Conservation (phyloP, 2,797 vertebrate genomes). For the Ciconia nigra region DNA sequence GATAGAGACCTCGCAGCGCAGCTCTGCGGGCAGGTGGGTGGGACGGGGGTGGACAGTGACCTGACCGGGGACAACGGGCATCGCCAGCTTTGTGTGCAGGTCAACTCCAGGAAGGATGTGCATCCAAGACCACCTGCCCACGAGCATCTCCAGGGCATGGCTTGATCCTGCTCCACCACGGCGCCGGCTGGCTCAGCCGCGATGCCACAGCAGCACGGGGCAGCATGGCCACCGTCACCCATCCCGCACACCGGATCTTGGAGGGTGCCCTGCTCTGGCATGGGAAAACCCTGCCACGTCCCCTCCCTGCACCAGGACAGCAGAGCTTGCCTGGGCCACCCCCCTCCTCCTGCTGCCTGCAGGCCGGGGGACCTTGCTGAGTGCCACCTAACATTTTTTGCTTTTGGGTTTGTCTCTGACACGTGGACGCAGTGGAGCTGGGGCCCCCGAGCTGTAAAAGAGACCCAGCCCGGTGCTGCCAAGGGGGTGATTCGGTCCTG, state of each 20-base stretch:
- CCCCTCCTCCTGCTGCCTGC: neutral
- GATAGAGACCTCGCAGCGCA: accelerated
- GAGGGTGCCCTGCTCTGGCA: neutral
- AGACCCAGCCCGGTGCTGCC: neutral
- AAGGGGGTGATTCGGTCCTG: neutral
- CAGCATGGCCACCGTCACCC: neutral
- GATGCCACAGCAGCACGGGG: accelerated
- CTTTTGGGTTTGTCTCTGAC: neutral
- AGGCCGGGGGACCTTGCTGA: neutral
- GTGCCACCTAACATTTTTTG: neutral
- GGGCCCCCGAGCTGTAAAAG: neutral
- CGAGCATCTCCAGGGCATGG: accelerated
- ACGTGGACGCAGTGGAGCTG: accelerated
- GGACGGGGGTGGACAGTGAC: neutral
- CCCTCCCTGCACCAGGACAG: neutral
- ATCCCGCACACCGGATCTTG: neutral
- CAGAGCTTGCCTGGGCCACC: neutral
- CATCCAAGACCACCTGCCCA: neutral
- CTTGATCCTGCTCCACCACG: neutral
- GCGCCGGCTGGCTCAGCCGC: neutral
- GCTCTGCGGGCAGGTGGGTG: neutral
- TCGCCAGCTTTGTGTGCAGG: neutral
- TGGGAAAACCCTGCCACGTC: accelerated
- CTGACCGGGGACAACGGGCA: neutral
- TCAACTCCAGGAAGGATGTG: neutral